Evolutionary conservation across 1,140 invertebrate species (phyloP), one percentile per base, ranked within the genome.

Genomic region (Papilio glaucus): DNA sequence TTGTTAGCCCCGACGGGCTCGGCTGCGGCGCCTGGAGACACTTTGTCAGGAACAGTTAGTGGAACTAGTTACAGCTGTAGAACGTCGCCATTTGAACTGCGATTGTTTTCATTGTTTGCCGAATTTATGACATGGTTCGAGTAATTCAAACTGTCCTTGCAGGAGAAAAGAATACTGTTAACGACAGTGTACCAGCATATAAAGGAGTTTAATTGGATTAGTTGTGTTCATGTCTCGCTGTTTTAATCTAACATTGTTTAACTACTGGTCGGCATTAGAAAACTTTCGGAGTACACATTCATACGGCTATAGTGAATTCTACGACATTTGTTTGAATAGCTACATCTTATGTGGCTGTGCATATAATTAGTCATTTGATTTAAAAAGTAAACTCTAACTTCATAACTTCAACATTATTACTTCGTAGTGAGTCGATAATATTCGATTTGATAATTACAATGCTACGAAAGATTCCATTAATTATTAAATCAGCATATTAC

Each of bases 1-100:
- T 57, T 57, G 49, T 57, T 57, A 12, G 18, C 21, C 6, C 49
- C 18, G 45, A 18, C 45, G 7, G 45, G 15, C 6, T 18, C 45
- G 1, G 18, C 49, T 18, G 9, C 49, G 21, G 8, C 49, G 15
- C 42, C 15, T 0, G n/a, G 7, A 18, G 21, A 53, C 49, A 53
- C 49, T 53, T 24, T 53, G 49, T 53, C 24, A 24, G 18, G 7
- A 21, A 53, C 49, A 53, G 49, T 53, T 53, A 24, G 9, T 21
- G 18, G 8, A 53, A 53, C 49, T 53, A 53, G 49, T 53, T 53
- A 53, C 49, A 24, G 49, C 24, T 53, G 49, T 9, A 53, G 49
- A 53, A 53, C 24, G 49, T 18, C 9, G 49, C 49, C 49, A 53
- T 53, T 53, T 53, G 49, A 21, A 21, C 49, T 53, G 9, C 8